Conservation (phyloP, 2,113 vertebrate genomes). For the Lampris incognitus region DNA sequence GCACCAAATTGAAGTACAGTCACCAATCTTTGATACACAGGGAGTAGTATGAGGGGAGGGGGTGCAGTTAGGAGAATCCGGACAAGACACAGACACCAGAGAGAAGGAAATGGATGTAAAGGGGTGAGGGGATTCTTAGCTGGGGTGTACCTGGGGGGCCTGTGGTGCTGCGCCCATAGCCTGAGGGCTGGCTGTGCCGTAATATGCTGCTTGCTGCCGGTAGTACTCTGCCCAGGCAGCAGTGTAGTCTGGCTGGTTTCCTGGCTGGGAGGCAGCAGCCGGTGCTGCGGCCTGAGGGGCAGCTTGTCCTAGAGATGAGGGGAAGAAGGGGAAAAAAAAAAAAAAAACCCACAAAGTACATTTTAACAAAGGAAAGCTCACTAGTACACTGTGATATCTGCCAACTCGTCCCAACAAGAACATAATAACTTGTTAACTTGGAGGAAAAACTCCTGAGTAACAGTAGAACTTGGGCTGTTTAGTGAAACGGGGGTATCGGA, state of each 20-base stretch:
- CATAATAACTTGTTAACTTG: too few relatives aligned
- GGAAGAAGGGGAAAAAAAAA: too few relatives aligned
- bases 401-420: too few relatives aligned
- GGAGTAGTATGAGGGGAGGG: not conserved
- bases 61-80: slow-evolving; percentile 8
- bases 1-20: not conserved
- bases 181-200: slow-evolving; percentile 94
- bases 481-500: too few relatives aligned
- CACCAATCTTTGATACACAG: not conserved
- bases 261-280: slow-evolving; percentile 86
- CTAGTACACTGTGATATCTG: too few relatives aligned
- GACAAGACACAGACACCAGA: slow-evolving; percentile 20
- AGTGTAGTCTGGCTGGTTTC: slow-evolving; percentile 96
- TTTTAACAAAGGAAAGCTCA: too few relatives aligned
- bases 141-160: slow-evolving; percentile 89
- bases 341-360: not conserved
- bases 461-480: too few relatives aligned
- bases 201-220: slow-evolving; percentile 96
- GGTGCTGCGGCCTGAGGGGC: slow-evolving; percentile 85
- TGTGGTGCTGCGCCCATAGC: slow-evolving; percentile 93
- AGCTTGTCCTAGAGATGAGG: slow-evolving; percentile 75
- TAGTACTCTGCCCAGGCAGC: slow-evolving; percentile 99
- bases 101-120: slow-evolving; percentile 36
- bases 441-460: too few relatives aligned
- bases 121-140: slow-evolving; percentile 49